Percentiles rank a stretch among this genome's conserved stretches.
These are phyloP conservation scores for Ptychochromis oligacanthus DNA, from an alignment of 2,113 vertebrate species.

Conservation along the genomic window DNA sequence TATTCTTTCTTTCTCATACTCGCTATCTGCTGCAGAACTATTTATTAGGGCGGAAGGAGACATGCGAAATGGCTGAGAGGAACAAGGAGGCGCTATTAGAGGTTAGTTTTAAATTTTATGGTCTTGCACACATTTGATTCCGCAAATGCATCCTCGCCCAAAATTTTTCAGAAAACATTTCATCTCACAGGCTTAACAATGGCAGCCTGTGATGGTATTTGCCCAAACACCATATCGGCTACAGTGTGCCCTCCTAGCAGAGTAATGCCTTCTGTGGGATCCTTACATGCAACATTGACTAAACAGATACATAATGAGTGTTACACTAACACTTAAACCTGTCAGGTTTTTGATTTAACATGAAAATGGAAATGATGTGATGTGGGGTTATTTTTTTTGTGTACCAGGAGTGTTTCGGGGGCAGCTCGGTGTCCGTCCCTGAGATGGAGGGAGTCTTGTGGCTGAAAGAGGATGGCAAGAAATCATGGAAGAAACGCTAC, in stretches of 20 bases:
- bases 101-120: slow-evolving; percentile 75
- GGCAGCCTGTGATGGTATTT: neutral
- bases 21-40: slow-evolving; percentile 86
- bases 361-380: neutral
- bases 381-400: no score
- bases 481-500: slow-evolving; percentile 99
- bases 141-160: neutral
- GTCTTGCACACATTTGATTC: neutral
- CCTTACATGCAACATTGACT: neutral
- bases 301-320: neutral
- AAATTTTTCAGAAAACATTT: no score
- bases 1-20: neutral
- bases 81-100: slow-evolving; percentile 98
- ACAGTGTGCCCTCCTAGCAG: no score
- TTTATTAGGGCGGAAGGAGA: slow-evolving; percentile 95
- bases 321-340: neutral
- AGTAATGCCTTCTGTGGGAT: neutral
- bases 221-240: no score
- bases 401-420: slow-evolving; percentile 94
- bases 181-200: no score
- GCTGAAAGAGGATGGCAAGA: slow-evolving; percentile 98
- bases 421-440: slow-evolving; percentile 94
- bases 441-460: slow-evolving; percentile 97
- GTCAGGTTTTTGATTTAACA: neutral
- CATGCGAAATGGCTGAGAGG: slow-evolving; percentile 95